phyloP scores from a whole-genome alignment of 2,797 vertebrate species.

The Lacerta viridis region DNA sequence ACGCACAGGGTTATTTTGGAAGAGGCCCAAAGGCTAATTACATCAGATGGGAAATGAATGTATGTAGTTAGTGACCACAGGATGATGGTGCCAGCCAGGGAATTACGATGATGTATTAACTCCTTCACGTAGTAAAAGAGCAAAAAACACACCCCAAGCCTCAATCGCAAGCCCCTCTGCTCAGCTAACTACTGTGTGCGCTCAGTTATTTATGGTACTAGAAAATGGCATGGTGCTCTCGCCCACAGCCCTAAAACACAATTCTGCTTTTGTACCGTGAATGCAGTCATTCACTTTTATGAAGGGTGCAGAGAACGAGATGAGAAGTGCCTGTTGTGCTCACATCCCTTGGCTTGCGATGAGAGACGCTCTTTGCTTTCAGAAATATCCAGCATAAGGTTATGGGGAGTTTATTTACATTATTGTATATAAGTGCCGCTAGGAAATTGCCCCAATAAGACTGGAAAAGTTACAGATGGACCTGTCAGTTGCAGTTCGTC shows the following conservation, averaged over 20 bases:
- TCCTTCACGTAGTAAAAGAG: constrained; percentile 34
- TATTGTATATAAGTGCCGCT: constrained; percentile 72
- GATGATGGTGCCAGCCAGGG: constrained; percentile 33
- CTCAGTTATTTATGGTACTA: constrained; percentile 72
- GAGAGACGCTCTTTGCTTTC: constrained; percentile 65
- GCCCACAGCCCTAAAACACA: constrained; percentile 68
- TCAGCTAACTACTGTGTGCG: constrained; percentile 49
- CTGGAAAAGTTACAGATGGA: constrained; percentile 63
- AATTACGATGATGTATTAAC: constrained; percentile 50
- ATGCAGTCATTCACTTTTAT: constrained; percentile 76
- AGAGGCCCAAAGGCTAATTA: constrained; percentile 42
- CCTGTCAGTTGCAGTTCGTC: constrained; percentile 65
- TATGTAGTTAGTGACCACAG: constrained; percentile 40
- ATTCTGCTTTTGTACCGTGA: constrained; percentile 68
- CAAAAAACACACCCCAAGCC: constrained; percentile 15
- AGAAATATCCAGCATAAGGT: constrained; percentile 58
- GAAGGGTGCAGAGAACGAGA: constrained; percentile 63
- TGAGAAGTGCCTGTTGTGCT: constrained; percentile 74
- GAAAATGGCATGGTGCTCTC: constrained; percentile 63
- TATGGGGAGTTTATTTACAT: constrained; percentile 74
- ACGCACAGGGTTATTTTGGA: constrained; percentile 32
- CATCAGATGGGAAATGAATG: constrained; percentile 45
- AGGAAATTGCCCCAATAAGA: constrained; percentile 63
- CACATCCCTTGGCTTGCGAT: constrained; percentile 70
- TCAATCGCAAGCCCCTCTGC: accelerated